Percentiles rank a stretch among this genome's conserved stretches.
Evolutionary conservation across 2,113 vertebrate genomes (phyloP).

Genomic region (Anoura caudifer): DNA sequence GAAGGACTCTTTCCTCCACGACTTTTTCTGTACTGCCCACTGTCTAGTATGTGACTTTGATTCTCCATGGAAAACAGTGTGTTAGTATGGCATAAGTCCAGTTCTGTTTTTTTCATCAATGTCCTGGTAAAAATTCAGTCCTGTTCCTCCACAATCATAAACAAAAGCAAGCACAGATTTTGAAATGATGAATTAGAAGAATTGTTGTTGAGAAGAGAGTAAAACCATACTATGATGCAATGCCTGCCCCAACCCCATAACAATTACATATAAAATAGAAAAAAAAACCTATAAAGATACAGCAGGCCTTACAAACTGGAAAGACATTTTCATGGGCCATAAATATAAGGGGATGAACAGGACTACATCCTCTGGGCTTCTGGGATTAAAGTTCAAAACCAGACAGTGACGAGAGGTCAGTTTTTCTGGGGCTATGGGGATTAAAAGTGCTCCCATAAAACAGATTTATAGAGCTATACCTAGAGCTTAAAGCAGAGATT

Average conservation of each 20-base stretch:
- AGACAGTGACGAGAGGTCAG: not conserved
- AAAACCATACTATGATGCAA: not conserved
- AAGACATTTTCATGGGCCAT: not conserved
- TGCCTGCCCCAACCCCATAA: not conserved
- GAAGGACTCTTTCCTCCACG: not conserved
- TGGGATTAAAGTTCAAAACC: not conserved
- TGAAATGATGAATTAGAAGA: not conserved
- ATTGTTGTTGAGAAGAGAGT: not conserved
- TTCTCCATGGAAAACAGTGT: not conserved
- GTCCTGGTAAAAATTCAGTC: not conserved
- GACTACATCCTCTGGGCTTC: not conserved
- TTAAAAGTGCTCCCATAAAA: not conserved
- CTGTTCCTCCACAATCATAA: not conserved
- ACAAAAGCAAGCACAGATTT: not conserved
- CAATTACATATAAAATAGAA: not conserved
- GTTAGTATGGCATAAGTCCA: not conserved
- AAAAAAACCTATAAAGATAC: not conserved
- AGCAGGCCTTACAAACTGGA: not conserved
- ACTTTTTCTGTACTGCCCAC: not conserved
- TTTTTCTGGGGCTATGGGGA: not conserved
- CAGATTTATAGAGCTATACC: not conserved
- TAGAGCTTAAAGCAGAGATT: not conserved
- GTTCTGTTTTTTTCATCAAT: not conserved
- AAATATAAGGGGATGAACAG: not conserved
- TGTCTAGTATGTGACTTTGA: not conserved